Base-by-base conservation (phyloP, 1,140 invertebrate species). In the Caenorhabditis tropicalis region DNA sequence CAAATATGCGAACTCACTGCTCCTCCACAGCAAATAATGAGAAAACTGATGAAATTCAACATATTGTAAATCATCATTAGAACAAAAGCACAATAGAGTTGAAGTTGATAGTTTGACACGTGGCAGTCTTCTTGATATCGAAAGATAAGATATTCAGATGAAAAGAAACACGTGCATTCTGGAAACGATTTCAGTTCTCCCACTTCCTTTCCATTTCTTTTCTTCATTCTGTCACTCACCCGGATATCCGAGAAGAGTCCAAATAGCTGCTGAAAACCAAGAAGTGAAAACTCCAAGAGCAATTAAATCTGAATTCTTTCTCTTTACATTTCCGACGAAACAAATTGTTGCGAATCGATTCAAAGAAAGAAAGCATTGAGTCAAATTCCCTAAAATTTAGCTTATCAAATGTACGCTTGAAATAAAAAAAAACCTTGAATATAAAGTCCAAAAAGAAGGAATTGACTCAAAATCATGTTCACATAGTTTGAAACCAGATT, bases 21-120 rank as follows among this genome's bases (percentile, higher is more conserved):
- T 74, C 65, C 65, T 21, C 65, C 65, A 74, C 65, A 74, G n/a
- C 65, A 74, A 46, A 74, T 74, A 74, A 74, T 43, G 36, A 74
- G 65, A 15, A 74, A 74, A 43, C 65, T 74, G 15, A 74, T 74
- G 19, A 43, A 33, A 19, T 74, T 74, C 27, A 74, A 31, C 65
- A 43, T 43, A 74, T 74, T 74, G 19, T n/a, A 74, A 43, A 74
- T 74, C 65, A 43, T 74, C 65, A 74, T 74, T 9, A 74, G n/a
- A 39, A 74, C 65, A 74, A 74, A 74, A 24, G 65, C 33, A 43
- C 65, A 74, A 27, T 74, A 74, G 1, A 74, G 29, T 46, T 74
- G 65, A 39, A 74, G 65, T 74, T 74, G 65, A n/a, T 43, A 43
- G 29, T 74, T 74, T 12, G 65, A 24, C 5, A 43, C 15, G 36